Base-by-base conservation (phyloP, 2,113 vertebrate genomes). In the Trochalopteron elliotii region DNA sequence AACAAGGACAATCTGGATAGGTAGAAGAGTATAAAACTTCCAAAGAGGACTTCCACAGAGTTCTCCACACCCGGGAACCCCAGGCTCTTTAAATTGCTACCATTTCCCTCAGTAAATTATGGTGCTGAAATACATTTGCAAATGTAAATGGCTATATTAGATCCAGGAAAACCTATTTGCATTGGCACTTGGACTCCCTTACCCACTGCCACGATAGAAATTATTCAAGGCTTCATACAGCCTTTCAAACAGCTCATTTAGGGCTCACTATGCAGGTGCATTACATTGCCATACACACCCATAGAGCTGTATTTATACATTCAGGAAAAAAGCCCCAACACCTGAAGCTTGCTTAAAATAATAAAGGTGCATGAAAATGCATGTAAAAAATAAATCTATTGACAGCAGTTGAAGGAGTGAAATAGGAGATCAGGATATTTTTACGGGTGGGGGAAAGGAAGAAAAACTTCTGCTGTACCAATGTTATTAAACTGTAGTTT, bases 41-140 rank as follows among this genome's bases (percentile, higher is more conserved):
- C 39, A 74, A 74, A 92, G 92, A 95, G 87, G 69, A 89, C 55
- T 84, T 92, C 60, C 40, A 72, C 84, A 63, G 94, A 95, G 91
- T 55, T 92, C 17, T 87, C 69, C 10, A 35, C 23, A 35, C 71
- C 86, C 77, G 42, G 37, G 11, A n/a, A 23, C 31, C 12, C 15
- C 9, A 67, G 37, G 89, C 81, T 94, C n/a, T 93, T 94, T 87
- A 94, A 96, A 98, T 96, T 96, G 83, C 50, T 94, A 55, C 89
- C 50, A 78, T 91, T 96, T 97, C 65, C 82, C 78, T 94, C 65
- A 52, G 80, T 69, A 97, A 98, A 97, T 96, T 96, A 96, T 56
- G 67, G 82, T 93, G 77, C 87, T 93, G 93, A 87, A 89, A 96
- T 57, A 83, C 70, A 91, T 94, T 96, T 81, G 75, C 92, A 87